phyloP scores from a whole-genome alignment of 2,113 vertebrate species.

The Platysteira castanea region DNA sequence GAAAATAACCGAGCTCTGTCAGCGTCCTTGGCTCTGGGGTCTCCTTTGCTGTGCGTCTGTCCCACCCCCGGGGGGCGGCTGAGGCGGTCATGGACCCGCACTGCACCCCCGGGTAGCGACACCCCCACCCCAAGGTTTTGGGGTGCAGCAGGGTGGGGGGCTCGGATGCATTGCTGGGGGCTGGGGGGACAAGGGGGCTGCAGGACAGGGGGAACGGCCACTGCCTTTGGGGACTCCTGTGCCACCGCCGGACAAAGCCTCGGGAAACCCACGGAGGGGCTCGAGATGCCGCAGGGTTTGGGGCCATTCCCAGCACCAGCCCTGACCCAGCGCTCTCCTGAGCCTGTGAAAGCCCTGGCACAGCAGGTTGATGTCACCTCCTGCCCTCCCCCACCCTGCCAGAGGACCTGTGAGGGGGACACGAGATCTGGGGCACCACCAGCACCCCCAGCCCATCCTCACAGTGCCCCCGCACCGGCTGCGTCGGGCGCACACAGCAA shows the following conservation, averaged over 20 bases:
- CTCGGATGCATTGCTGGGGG: accelerated
- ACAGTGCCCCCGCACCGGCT: accelerated
- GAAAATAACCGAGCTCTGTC: constrained; percentile 70
- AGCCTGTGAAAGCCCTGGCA: accelerated
- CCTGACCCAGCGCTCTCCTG: background rate
- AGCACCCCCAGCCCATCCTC: background rate
- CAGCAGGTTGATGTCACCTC: accelerated
- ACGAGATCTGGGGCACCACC: accelerated
- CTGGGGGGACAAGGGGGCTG: background rate
- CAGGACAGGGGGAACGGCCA: background rate
- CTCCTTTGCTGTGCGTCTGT: background rate
- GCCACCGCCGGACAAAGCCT: background rate
- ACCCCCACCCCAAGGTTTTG: background rate
- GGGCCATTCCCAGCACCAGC: background rate
- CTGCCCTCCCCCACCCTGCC: background rate
- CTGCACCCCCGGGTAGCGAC: background rate
- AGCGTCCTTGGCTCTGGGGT: constrained; percentile 43
- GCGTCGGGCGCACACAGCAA: accelerated
- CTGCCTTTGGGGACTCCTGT: background rate
- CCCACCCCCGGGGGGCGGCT: background rate
- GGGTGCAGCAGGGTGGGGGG: background rate
- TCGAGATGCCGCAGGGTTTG: accelerated
- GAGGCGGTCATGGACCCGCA: background rate
- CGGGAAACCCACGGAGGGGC: background rate
- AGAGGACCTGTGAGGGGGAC: background rate